Evolutionary conservation across 2,113 vertebrate species (phyloP).

Genomic region (Rhinogobius similis): DNA sequence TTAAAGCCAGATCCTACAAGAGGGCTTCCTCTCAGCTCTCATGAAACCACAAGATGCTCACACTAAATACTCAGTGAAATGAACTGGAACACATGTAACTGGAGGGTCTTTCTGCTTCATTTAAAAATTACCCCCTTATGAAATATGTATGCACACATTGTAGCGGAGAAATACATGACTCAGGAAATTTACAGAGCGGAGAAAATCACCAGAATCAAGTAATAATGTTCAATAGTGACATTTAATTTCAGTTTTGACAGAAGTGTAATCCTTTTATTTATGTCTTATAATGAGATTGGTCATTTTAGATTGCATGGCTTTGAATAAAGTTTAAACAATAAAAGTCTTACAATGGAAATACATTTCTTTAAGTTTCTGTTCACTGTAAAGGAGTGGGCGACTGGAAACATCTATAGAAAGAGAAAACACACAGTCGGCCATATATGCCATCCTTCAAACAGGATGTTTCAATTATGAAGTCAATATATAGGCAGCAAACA

Average conservation of each 20-base stretch:
- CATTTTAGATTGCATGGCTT: neutral
- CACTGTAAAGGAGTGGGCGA: neutral
- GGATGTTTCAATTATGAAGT: neutral
- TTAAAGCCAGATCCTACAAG: neutral
- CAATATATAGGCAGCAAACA: neutral
- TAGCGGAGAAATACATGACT: slow-evolving; percentile 27
- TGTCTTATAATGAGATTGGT: neutral
- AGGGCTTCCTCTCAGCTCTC: slow-evolving; percentile 2
- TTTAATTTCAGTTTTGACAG: too few relatives aligned
- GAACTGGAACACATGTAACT: slow-evolving; percentile 50
- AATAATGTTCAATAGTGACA: too few relatives aligned
- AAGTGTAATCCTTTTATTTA: too few relatives aligned
- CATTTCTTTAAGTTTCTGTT: neutral
- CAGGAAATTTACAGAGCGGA: slow-evolving; percentile 10
- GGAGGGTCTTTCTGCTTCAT: slow-evolving; percentile 35
- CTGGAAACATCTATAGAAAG: neutral
- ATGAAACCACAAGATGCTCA: slow-evolving; percentile 24
- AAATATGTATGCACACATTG: slow-evolving; percentile 50
- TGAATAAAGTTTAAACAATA: too few relatives aligned
- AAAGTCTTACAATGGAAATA: neutral
- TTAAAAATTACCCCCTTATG: slow-evolving; percentile 25
- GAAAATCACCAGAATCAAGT: neutral
- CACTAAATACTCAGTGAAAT: slow-evolving; percentile 35
- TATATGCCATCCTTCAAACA: neutral
- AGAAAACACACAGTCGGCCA: neutral